Evolutionary conservation across 2,888 invertebrate species (phyloP), one percentile per base, ranked within the genome.

Genomic region (Therioaphis trifolii): DNA sequence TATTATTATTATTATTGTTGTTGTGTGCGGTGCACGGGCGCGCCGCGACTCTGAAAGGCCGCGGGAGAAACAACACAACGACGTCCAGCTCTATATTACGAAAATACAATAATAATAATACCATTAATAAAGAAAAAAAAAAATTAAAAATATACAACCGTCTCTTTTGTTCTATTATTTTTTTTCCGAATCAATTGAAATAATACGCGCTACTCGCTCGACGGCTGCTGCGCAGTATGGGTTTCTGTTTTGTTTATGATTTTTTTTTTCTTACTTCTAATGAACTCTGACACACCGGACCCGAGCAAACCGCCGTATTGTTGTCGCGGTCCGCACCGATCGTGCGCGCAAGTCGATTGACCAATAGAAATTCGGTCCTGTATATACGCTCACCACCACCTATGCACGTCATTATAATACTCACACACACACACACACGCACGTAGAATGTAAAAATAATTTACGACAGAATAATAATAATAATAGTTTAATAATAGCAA

Each of bases 131-230:
- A 52, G 4, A 71, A 71, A 49, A 15, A 21, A 61, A 58, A 71
- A 71, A 58, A 58, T 24, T 55, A 21, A 55, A 55, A 69, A 61
- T 35, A 61, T n/a, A n/a, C n/a, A n/a, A n/a, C 55, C 71, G 35
- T 69, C 24, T 82, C 80, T 82, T 63, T 82, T 82, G 82, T 82
- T 82, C 82, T 74, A 74, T 82, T 82, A 74, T 80, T 66, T 66
- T 68, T 71, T 52, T 71, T 52, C 52, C 49, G 29, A 74, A 82
- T 82, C 82, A 82, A 74, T 82, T 82, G 82, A 82, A 66, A 82
- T 82, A 35, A 40, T 52, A 66, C 24, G 35, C 49, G 2, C n/a
- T n/a, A n/a, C n/a, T n/a, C 5, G 63, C 55, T 61, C 71, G 58
- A 61, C 80, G 61, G 61, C 21, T 68, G 80, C 79, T 3, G 68